Evolutionary conservation across 2,113 vertebrate species (phyloP).

Genomic region (Arvicanthis niloticus): DNA sequence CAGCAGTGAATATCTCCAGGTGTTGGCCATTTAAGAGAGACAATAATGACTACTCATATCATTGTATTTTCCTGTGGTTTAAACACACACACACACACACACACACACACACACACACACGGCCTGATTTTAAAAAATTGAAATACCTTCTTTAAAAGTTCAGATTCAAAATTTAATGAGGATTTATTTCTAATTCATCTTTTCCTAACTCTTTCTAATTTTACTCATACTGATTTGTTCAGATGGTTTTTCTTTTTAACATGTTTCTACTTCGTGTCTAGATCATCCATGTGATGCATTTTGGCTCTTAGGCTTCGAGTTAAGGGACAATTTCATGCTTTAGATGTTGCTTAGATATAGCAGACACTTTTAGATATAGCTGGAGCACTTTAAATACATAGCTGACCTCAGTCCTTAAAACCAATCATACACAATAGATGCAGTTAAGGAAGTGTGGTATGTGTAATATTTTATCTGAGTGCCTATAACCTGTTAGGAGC

Average conservation of each 20-base stretch:
- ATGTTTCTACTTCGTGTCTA: not conserved
- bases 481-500: not conserved
- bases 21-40: not conserved
- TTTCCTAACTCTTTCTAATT: not conserved
- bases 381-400: not conserved
- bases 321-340: not conserved
- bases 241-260: not conserved
- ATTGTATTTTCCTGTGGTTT: not conserved
- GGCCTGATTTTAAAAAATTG: not conserved
- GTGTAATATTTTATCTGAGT: not conserved
- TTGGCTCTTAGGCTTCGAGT: not conserved
- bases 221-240: not conserved
- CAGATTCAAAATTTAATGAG: not conserved
- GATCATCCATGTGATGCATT: not conserved
- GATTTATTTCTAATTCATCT: constrained; percentile 2
- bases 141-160: constrained; percentile 33
- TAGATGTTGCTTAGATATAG: not conserved
- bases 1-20: not conserved
- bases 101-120: too few species aligned
- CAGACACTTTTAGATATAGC: not conserved
- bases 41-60: not conserved
- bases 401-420: not conserved
- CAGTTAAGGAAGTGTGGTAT: not conserved
- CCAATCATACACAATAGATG: too few species aligned
- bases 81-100: not conserved